phyloP scores from a whole-genome alignment of 2,113 vertebrate genomes.

The Phaethornis superciliosus region DNA sequence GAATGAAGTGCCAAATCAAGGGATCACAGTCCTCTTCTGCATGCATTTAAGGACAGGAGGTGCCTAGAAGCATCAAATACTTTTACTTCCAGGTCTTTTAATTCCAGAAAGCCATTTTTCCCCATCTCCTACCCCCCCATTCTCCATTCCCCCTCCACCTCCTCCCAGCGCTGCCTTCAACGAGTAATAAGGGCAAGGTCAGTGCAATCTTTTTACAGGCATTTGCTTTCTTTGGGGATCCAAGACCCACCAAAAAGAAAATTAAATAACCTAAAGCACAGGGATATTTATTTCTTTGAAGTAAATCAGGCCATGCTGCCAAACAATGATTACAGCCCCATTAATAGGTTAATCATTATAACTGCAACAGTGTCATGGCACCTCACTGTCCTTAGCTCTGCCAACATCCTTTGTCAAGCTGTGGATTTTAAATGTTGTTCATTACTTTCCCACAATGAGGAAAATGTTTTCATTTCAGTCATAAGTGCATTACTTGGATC shows the following conservation, averaged over 20 bases:
- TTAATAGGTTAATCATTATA: constrained; percentile 55
- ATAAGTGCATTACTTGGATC: constrained; percentile 77
- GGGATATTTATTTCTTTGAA: constrained; percentile 7
- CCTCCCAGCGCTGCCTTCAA: not conserved
- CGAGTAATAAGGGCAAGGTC: not conserved
- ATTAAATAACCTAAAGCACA: constrained; percentile 11
- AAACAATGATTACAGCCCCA: not conserved
- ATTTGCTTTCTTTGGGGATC: constrained; percentile 45
- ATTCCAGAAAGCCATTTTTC: not conserved
- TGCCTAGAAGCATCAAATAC: not conserved
- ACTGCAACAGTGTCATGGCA: constrained; percentile 82
- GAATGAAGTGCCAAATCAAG: not conserved
- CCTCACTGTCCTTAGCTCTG: constrained; percentile 80
- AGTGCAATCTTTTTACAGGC: not conserved
- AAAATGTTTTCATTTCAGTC: constrained; percentile 86
- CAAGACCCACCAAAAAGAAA: constrained; percentile 27
- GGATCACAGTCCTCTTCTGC: not conserved
- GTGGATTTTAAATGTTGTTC: constrained; percentile 82
- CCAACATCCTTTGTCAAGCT: constrained; percentile 86
- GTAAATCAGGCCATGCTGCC: not conserved
- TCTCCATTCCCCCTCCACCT: no score
- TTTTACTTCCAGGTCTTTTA: not conserved
- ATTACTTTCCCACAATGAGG: constrained; percentile 86
- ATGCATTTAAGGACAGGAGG: not conserved
- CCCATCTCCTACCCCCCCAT: not conserved